Evolutionary conservation across 2,113 vertebrate genomes (phyloP), one percentile per base, ranked within the genome.

Genomic region (Aptenodytes patagonicus): DNA sequence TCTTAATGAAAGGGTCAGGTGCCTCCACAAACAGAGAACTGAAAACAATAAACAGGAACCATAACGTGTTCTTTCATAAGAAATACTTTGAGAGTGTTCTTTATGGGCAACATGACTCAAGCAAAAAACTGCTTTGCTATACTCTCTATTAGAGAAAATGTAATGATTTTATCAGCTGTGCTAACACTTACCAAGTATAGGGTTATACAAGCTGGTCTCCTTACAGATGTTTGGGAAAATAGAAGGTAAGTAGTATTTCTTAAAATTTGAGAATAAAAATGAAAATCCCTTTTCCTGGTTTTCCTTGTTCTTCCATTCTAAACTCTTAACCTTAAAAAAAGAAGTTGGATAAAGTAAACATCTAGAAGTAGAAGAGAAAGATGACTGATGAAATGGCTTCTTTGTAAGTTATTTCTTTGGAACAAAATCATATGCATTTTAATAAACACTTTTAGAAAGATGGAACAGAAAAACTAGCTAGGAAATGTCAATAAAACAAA

Each of bases 281-380:
- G 99, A 99, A 97, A 99, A 99, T 97, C 99, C 99, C 87, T 98
- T 99, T 97, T 99, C 99, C 89, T 99, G 99, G 95, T 99, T 99
- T 97, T 99, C 99, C 97, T 99, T 99, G 97, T 99, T 99, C 94
- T 99, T 99, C 99, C 99, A 99, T 98, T 99, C 99, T 88, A 99
- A 99, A 98, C 99, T 99, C 96, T 99, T 99, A 72, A 99, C 99
- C 99, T 99, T 98, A 82, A 95, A 78, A 89, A 75, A 83, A 90
- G 4, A 82, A 61, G 58, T 85, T 69, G 13, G 29, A 72, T 51
- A 84, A 93, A 92, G 25, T 62, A 68, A 91, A 7, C 29, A 87
- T 44, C 34, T 61, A 20, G 13, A 90, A 93, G 21, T 34, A 72
- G 18, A 93, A 86, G 10, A 89, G 29, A 95, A 26, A 83, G 11